Evolutionary conservation across 2,797 vertebrate genomes (phyloP).

Genomic region (Siniperca obscura): DNA sequence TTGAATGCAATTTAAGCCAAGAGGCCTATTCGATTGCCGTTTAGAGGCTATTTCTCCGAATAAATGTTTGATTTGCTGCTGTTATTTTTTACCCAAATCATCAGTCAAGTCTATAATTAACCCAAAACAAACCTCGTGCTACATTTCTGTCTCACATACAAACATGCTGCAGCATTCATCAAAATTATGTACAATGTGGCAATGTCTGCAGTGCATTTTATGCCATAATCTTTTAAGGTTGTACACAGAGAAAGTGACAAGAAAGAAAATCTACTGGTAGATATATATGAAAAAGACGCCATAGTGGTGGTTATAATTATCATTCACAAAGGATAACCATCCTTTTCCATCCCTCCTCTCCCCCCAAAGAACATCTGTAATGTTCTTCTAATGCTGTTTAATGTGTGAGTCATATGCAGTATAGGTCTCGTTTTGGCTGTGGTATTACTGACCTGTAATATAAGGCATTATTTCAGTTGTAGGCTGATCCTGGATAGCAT

Average conservation of each 20-base stretch:
- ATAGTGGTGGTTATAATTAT: slow-evolving; percentile 1
- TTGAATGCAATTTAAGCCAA: slow-evolving; percentile 17
- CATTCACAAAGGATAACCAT: slow-evolving; percentile 3
- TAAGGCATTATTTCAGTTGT: slow-evolving; percentile 5
- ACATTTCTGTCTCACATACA: not conserved
- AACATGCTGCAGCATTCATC: slow-evolving; percentile 42
- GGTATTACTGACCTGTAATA: slow-evolving; percentile 2
- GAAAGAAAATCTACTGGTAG: not conserved
- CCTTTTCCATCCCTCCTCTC: not conserved
- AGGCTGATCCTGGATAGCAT: not conserved
- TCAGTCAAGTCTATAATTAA: not conserved
- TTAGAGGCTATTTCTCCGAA: too few species aligned
- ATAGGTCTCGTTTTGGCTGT: slow-evolving; percentile 27
- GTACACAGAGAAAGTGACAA: not conserved
- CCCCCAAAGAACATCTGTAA: not conserved
- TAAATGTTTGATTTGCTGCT: slow-evolving; percentile 2
- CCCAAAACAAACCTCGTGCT: not conserved
- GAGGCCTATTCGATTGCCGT: slow-evolving; percentile 28
- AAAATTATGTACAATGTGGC: not conserved
- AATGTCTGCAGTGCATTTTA: slow-evolving; percentile 24
- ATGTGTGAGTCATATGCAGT: slow-evolving; percentile 14
- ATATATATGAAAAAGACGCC: not conserved
- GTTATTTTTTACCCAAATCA: slow-evolving; percentile 11
- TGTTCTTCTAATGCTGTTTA: slow-evolving; percentile 18
- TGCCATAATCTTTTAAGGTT: not conserved